A percentile compares a stretch with the other conserved stretches of the same genome.
Evolutionary conservation across 2,888 invertebrate genomes (phyloP).

Genomic region (Anoplius nigerrimus): DNA sequence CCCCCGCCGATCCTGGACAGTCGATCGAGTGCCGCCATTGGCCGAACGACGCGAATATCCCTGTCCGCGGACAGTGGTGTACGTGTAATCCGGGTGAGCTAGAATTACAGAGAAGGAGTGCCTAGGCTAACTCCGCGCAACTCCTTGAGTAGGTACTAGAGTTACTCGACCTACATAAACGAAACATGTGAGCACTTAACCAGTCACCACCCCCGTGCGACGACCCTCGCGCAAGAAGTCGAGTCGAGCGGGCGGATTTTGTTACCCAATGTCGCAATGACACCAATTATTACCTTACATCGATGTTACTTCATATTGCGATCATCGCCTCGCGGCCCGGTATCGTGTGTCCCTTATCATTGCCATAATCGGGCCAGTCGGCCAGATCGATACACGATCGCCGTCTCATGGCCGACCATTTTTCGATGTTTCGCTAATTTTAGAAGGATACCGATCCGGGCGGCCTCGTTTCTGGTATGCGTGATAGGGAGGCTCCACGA

Average conservation of each 20-base stretch:
- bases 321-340: slow-evolving; percentile 12
- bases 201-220: slow-evolving; percentile 8
- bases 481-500: no score
- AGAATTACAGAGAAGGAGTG: slow-evolving; percentile 11
- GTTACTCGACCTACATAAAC: slow-evolving; percentile 61
- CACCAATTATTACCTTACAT: slow-evolving; percentile 50
- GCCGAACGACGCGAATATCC: no score
- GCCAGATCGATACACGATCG: no score
- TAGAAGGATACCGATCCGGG: no score
- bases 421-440: no score
- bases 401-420: no score
- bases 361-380: slow-evolving; percentile 12
- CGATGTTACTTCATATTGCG: slow-evolving; percentile 18
- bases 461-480: no score
- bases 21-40: no score
- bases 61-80: no score
- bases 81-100: slow-evolving; percentile 5
- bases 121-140: slow-evolving; percentile 11
- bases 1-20: no score
- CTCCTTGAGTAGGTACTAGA: slow-evolving; percentile 58
- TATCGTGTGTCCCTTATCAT: neutral
- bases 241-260: slow-evolving; percentile 33
- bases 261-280: slow-evolving; percentile 55
- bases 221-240: neutral
- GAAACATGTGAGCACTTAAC: slow-evolving; percentile 23